Percentiles rank a stretch among this genome's conserved stretches.
Conservation (phyloP, 2,888 invertebrate genomes). For the Osedax frankpressi region DNA sequence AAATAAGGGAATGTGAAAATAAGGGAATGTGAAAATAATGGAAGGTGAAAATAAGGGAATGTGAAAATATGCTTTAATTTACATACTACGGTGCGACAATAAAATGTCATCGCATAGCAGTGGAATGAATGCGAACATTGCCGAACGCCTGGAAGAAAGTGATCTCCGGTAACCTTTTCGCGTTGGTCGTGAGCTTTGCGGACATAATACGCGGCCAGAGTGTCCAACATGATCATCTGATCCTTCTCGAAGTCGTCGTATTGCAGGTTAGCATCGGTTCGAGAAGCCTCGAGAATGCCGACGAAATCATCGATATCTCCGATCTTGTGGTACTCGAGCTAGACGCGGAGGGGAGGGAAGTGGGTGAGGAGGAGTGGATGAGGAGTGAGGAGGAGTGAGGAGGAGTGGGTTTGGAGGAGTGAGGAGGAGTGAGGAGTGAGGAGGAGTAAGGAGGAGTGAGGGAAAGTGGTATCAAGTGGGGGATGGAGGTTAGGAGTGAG, state of each 20-base stretch:
- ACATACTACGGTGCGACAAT: too few species aligned
- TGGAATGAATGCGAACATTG: too few species aligned
- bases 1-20: too few species aligned
- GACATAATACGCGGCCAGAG: constrained; percentile 94
- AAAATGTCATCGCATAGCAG: too few species aligned
- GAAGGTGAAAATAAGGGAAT: too few species aligned
- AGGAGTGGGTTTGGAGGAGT: neutral
- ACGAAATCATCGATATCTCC: constrained; percentile 82
- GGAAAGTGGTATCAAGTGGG: neutral
- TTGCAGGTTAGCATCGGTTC: constrained; percentile 47
- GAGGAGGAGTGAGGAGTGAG: neutral
- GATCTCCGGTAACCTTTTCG: neutral
- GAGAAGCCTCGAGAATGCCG: constrained; percentile 77
- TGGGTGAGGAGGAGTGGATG: too few species aligned
- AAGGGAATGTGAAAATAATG: too few species aligned
- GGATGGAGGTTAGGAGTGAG: neutral
- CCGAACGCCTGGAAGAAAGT: too few species aligned
- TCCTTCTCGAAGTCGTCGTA: constrained; percentile 74
- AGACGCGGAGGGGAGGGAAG: constrained; percentile 34
- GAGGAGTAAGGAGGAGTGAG: neutral
- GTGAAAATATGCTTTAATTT: too few species aligned
- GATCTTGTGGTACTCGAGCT: constrained; percentile 94
- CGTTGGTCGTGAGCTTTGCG: constrained; percentile 49
- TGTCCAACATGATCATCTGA: constrained; percentile 92
- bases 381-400: neutral